Base-by-base conservation (phyloP, 1,140 invertebrate genomes). In the Lordiphosa clarofinis region DNA sequence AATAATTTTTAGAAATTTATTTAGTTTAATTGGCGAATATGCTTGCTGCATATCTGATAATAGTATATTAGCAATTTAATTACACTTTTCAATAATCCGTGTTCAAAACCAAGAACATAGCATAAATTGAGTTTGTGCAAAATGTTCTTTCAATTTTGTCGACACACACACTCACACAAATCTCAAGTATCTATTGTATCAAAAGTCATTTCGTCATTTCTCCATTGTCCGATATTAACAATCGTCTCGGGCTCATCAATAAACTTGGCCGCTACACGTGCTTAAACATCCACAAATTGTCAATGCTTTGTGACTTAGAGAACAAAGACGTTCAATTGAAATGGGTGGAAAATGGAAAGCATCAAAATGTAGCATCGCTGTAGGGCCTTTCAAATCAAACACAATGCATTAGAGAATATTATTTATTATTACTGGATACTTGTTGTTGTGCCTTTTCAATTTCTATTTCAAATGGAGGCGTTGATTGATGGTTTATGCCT, bases 351-450 rank as follows among this genome's bases (percentile, higher is more conserved):
- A 48, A 8, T 21, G 49, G 39, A 60, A 61, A 24, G 21, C 21
- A 24, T 56, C 24, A 5, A 5, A 24, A 6, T 57, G 37, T 28
- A 56, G 63, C 54, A 38, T 24, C 56, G 11, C 28, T 46, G 21
- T 46, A 31, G 24, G 13, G 33, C 7, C 36, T 42, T 79, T 79
- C 70, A 60, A 79, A 74, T 74, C 36, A 81, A 81, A 81, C 57
- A 81, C 70, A 81, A 79, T 62, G 63, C 46, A 35, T 47, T 35
- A 36, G 54, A 38, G 56, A 67, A 47, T 79, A 79, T 79, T 79
- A 79, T 79, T 79, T 74, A 79, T 79, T 62, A 66, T 31, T 31
- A 31, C 28, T 71, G 65, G 49, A 62, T 58, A 56, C 68, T 73
- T 76, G 73, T 72, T 57, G 42, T 15, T 11, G 48, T 54, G 33